Conservation (phyloP, 1,140 invertebrate species). For the Lamellibrachia luymesi region DNA sequence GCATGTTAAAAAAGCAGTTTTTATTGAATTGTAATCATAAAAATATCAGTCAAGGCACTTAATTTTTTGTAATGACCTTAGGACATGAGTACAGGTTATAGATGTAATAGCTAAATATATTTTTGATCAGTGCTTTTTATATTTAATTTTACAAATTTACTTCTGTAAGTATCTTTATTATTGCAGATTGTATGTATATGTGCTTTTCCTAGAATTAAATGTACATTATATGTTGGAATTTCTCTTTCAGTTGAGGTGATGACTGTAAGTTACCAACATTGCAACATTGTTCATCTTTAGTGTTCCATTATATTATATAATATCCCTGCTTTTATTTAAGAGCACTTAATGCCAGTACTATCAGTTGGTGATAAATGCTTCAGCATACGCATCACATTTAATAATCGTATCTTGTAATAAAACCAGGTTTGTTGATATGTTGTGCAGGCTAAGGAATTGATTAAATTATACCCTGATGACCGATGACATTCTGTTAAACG, state of each 20-base stretch:
- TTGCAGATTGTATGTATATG: too few species aligned
- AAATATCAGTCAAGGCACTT: not conserved
- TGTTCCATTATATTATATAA: not conserved
- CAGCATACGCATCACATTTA: not conserved
- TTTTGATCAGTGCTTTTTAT: too few species aligned
- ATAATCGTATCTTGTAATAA: not conserved
- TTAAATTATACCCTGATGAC: not conserved
- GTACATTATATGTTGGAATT: too few species aligned
- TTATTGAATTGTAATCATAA: not conserved
- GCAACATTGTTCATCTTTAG: too few species aligned
- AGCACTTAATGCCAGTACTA: not conserved
- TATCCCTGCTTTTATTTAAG: not conserved
- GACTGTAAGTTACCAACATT: too few species aligned
- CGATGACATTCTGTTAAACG: not conserved
- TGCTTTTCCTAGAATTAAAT: too few species aligned
- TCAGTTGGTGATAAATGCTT: not conserved
- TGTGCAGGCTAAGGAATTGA: not conserved
- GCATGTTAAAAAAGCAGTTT: not conserved
- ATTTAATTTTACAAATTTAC: too few species aligned
- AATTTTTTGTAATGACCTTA: not conserved
- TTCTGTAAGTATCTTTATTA: too few species aligned
- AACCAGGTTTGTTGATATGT: not conserved
- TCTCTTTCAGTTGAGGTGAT: too few species aligned
- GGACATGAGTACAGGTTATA: too few species aligned
- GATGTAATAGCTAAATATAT: too few species aligned